A percentile compares a stretch with the other conserved stretches of the same genome.
Conservation (phyloP, 1,140 invertebrate genomes). For the Scaptomyza graminum region DNA sequence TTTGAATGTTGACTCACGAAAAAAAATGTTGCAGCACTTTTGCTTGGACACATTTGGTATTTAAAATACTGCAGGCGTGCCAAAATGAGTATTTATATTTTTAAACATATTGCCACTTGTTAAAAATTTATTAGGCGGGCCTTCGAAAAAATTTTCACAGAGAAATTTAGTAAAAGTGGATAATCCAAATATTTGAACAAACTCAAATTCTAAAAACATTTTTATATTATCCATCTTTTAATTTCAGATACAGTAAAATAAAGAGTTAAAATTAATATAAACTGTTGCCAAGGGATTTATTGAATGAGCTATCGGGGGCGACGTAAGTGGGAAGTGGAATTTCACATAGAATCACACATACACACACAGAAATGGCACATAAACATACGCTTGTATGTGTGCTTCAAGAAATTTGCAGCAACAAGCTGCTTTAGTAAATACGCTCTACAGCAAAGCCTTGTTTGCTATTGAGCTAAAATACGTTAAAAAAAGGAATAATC, state of each 20-base stretch:
- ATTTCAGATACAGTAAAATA: no score
- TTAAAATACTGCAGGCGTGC: slow-evolving; percentile 4
- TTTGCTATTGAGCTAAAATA: neutral
- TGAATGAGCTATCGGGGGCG: slow-evolving; percentile 30
- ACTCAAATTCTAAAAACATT: no score
- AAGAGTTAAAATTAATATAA: no score
- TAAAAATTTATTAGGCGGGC: slow-evolving; percentile 1
- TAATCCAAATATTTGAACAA: no score
- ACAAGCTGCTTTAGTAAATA: slow-evolving; percentile 28
- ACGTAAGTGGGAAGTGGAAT: slow-evolving; percentile 31
- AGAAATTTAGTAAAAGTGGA: neutral
- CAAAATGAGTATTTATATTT: neutral
- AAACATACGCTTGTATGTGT: slow-evolving; percentile 2
- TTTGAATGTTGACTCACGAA: slow-evolving; percentile 31
- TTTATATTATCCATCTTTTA: neutral
- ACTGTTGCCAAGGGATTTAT: slow-evolving; percentile 63
- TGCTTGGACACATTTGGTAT: slow-evolving; percentile 14
- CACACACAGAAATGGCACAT: neutral
- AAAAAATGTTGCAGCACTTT: neutral
- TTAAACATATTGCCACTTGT: slow-evolving; percentile 2
- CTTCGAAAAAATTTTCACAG: neutral
- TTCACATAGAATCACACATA: slow-evolving; percentile 35
- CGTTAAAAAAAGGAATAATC: neutral
- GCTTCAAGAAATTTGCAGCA: slow-evolving; percentile 60
- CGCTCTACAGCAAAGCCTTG: no score